Evolutionary conservation across 2,797 vertebrate genomes (phyloP).

Genomic region (Myotis vivesi): DNA sequence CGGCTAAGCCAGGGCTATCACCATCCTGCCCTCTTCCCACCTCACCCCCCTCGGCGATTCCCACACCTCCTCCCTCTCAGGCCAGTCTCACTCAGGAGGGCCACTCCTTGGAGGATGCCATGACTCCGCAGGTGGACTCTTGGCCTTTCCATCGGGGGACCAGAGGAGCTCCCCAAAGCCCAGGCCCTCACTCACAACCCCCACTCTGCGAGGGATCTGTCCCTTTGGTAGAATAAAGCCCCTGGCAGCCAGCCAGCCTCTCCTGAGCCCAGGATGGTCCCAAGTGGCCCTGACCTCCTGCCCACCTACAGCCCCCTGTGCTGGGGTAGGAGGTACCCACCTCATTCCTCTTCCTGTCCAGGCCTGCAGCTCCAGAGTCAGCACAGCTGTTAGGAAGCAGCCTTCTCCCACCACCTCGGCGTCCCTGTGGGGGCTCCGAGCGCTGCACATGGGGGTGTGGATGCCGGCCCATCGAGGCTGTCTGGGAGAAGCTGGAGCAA

Average conservation of each 20-base stretch:
- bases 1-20: not conserved
- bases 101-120: too few species aligned
- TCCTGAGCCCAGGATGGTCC: not conserved
- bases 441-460: not conserved
- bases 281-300: not conserved
- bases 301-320: not conserved
- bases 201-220: not conserved
- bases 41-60: not conserved
- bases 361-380: not conserved
- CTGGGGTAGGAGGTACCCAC: not conserved
- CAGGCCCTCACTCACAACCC: not conserved
- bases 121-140: not conserved
- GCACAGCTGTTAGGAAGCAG: not conserved
- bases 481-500: not conserved
- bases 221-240: not conserved
- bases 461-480: not conserved
- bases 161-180: not conserved
- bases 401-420: not conserved
- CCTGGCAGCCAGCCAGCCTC: not conserved
- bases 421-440: not conserved
- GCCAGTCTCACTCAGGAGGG: not conserved
- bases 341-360: not conserved
- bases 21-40: fast-evolving
- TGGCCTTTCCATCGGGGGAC: not conserved
- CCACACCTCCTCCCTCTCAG: not conserved